Conservation (phyloP, 2,113 vertebrate species). For the Gymnorhina tibicen region DNA sequence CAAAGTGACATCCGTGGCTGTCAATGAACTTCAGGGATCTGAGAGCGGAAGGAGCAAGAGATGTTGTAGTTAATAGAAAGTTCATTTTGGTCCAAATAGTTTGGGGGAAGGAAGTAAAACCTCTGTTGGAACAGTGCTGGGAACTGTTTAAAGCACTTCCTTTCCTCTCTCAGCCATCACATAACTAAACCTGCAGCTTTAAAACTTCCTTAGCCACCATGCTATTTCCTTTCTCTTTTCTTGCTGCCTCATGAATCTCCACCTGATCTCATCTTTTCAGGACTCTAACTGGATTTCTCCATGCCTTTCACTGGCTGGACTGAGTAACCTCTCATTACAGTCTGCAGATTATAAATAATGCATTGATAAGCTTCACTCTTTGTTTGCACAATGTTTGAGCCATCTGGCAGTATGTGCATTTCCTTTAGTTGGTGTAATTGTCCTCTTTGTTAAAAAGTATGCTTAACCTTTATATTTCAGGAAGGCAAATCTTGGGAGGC, state of each 20-base stretch:
- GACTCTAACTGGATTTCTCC: neutral
- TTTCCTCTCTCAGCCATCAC: neutral
- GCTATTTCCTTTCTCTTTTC: neutral
- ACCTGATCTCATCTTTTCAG: neutral
- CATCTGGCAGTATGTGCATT: neutral
- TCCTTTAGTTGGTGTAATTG: neutral
- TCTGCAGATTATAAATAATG: conserved; percentile 1
- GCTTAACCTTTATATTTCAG: neutral
- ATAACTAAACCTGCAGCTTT: neutral
- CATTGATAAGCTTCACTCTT: neutral
- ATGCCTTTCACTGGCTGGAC: neutral
- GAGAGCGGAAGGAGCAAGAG: neutral
- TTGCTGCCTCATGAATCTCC: neutral
- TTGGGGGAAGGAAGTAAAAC: neutral
- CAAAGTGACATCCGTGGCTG: neutral
- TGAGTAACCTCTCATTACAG: neutral
- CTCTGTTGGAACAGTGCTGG: neutral
- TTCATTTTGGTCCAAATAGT: neutral
- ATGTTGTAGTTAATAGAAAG: neutral
- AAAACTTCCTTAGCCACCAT: neutral
- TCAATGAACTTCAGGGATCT: neutral
- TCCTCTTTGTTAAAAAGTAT: conserved; percentile 1
- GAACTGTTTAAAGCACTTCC: neutral
- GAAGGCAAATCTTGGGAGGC: neutral
- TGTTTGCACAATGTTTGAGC: neutral